These are phyloP conservation scores for Sinhomidia bicolor DNA, from an alignment of 2,888 invertebrate genomes.

Conservation along the genomic window DNA sequence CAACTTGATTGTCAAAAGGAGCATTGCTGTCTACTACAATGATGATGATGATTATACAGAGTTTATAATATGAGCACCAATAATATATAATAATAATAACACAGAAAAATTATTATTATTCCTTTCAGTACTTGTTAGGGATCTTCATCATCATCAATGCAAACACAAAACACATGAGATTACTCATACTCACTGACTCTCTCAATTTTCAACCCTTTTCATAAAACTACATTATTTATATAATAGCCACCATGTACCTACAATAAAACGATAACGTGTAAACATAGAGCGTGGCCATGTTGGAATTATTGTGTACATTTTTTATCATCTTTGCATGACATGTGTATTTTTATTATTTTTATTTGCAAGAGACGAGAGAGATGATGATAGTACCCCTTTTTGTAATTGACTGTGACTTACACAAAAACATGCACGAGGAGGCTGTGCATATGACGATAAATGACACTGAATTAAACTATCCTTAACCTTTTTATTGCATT, in stretches of 20 bases:
- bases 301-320: not conserved
- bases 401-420: conserved; percentile 26
- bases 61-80: conserved; percentile 12
- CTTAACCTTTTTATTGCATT: conserved; percentile 62
- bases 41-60: not conserved
- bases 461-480: conserved; percentile 59
- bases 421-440: conserved; percentile 22
- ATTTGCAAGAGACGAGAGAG: not conserved
- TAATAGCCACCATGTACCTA: not conserved
- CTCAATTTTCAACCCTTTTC: not conserved
- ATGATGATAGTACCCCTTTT: not conserved
- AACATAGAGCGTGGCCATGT: conserved; percentile 18
- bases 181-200: not conserved
- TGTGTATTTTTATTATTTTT: conserved; percentile 2
- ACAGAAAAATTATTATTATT: not conserved
- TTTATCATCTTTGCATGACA: not conserved
- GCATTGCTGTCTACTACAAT: not conserved
- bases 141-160: not conserved
- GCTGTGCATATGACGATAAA: conserved; percentile 1
- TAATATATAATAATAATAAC: not conserved
- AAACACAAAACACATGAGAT: too few relatives aligned
- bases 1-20: conserved; percentile 43
- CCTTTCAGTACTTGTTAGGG: conserved; percentile 7
- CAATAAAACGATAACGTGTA: conserved; percentile 6
- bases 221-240: too few relatives aligned